Percentiles rank a stretch among this genome's conserved stretches.
Evolutionary conservation across 2,888 invertebrate genomes (phyloP).

Genomic region (Acanthococcus lagerstroemiae): DNA sequence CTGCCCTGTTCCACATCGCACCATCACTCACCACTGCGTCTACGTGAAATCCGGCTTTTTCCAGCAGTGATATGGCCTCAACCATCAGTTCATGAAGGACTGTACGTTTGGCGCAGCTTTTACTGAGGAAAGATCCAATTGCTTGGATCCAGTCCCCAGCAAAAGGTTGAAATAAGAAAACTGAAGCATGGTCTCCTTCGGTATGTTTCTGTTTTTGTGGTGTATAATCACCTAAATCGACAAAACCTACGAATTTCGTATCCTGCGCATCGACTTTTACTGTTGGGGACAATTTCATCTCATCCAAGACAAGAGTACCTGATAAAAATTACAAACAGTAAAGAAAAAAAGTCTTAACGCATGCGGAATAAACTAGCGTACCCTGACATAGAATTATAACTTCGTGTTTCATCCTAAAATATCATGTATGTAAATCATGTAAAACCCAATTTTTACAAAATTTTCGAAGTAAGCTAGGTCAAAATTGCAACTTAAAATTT

Average conservation of each 20-base stretch:
- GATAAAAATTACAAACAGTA: too few relatives aligned
- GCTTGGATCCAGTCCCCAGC: background rate
- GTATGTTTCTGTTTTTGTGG: constrained; percentile 31
- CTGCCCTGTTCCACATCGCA: background rate
- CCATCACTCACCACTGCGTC: background rate
- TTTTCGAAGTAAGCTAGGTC: too few relatives aligned
- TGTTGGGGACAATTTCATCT: constrained; percentile 36
- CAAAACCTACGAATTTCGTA: constrained; percentile 35
- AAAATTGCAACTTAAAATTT: too few relatives aligned
- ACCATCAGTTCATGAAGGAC: background rate
- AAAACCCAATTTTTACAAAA: too few relatives aligned
- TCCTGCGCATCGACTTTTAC: constrained; percentile 34
- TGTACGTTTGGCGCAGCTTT: background rate
- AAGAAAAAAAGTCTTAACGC: too few relatives aligned
- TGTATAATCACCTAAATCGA: constrained; percentile 36
- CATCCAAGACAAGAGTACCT: constrained; percentile 35
- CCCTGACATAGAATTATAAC: too few relatives aligned
- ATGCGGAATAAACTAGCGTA: too few relatives aligned
- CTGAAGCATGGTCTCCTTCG: constrained; percentile 37
- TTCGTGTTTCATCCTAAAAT: too few relatives aligned
- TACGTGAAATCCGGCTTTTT: background rate
- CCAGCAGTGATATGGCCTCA: background rate
- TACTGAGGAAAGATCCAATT: background rate
- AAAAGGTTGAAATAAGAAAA: background rate
- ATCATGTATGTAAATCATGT: too few relatives aligned